Percentiles rank a stretch among this genome's conserved stretches.
Evolutionary conservation across 1,140 invertebrate genomes (phyloP).

Genomic region (Acromyrmex heyeri): DNA sequence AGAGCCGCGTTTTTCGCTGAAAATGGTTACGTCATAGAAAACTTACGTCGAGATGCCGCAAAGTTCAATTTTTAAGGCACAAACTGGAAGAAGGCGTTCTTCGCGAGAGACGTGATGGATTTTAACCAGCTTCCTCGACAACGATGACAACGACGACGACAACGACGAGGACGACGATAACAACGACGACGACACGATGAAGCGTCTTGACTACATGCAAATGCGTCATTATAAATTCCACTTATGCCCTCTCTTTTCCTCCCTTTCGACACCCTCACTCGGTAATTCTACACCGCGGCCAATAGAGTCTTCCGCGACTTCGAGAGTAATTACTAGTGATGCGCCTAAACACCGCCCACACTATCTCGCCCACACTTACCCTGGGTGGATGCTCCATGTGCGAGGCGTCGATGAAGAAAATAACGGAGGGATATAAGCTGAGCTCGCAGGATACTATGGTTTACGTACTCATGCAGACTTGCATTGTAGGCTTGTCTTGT

Average conservation of each 20-base stretch:
- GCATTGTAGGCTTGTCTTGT: not conserved
- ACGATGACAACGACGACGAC: constrained; percentile 3
- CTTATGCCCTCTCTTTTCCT: constrained; percentile 54
- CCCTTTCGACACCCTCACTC: constrained; percentile 40
- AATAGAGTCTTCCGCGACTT: constrained; percentile 78
- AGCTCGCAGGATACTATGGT: constrained; percentile 21
- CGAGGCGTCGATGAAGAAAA: constrained; percentile 49
- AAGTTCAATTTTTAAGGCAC: constrained; percentile 62
- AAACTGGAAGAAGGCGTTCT: constrained; percentile 61
- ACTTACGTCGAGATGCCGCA: constrained; percentile 53
- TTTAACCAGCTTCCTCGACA: constrained; percentile 36
- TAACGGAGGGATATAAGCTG: constrained; percentile 17
- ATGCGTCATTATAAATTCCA: constrained; percentile 76
- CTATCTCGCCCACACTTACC: constrained; percentile 71
- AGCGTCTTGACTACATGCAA: constrained; percentile 59
- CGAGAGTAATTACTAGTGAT: constrained; percentile 79
- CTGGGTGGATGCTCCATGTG: constrained; percentile 31
- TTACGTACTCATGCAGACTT: constrained; percentile 31
- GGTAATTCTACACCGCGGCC: constrained; percentile 77
- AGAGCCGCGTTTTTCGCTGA: constrained; percentile 45
- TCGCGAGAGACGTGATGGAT: constrained; percentile 67
- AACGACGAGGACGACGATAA: not conserved
- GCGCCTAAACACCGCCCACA: constrained; percentile 80
- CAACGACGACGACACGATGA: not conserved
- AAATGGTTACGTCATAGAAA: constrained; percentile 66